Base-by-base conservation (phyloP, 2,797 vertebrate genomes). In the Tarsius wallacei region DNA sequence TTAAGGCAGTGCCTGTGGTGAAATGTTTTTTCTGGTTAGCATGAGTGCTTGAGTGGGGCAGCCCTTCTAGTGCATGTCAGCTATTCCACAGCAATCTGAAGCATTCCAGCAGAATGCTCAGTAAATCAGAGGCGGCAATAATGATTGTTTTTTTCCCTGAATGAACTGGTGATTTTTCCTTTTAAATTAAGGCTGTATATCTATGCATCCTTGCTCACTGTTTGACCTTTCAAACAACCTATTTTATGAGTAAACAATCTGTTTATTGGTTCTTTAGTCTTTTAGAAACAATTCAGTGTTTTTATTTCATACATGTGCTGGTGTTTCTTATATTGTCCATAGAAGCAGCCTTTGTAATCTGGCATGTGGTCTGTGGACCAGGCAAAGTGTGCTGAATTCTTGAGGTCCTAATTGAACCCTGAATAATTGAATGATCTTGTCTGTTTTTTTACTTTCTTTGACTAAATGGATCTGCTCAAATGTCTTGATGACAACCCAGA, bases 141-240 rank as follows among this genome's bases (percentile, higher is more conserved):
- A 15, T 88, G n/a, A 3, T 16, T 28, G 9, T 73, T 82, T 71
- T 51, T 80, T n/a, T 36, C 70, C 2, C 77, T 55, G 61, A 95
- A 93, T 83, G 90, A 97, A 96, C 70, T 98, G 92, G 85, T 95
- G 78, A 63, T 97, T 97, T 97, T 98, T 93, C 83, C 94, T 96
- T 97, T 94, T 84, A 93, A 95, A 31, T 95, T 91, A 90, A 90
- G 86, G 51, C 78, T 82, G 0, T 96, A 6, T 78, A 47, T 74
- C 51, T 96, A 0, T 93, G 78, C 31, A 3, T 92, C 64, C 31
- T 90, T 94, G n/a, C 74, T 93, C 9, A 68, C 57, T 83, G 17
- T 91, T 81, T 96, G 66, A 61, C 84, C 63, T 97, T 95, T 61
- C 33, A 83, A 19, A 83, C 24, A 88, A 22, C 71, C 28, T 90